Conservation (phyloP, 2,113 vertebrate genomes). For the Micromys minutus region DNA sequence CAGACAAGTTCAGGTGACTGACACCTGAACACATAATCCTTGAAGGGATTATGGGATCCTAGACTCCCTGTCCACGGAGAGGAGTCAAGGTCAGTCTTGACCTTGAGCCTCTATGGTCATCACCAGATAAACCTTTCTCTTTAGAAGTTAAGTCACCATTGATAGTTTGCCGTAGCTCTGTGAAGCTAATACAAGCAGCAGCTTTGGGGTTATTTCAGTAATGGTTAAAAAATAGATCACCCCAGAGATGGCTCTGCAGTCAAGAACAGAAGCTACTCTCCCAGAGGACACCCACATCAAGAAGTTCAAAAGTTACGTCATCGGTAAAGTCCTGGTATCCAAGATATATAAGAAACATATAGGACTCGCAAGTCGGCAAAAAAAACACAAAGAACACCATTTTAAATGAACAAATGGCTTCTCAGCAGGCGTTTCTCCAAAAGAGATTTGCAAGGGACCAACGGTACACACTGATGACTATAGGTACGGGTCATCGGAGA, state of each 20-base stretch:
- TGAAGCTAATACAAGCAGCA: background rate
- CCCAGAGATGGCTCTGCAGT: background rate
- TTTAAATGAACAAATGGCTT: background rate
- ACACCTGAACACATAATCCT: no score
- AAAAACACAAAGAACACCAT: background rate
- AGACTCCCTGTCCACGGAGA: background rate
- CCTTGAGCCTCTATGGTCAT: background rate
- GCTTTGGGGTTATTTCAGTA: background rate
- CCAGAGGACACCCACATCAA: background rate
- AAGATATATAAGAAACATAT: background rate
- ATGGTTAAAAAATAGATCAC: no score
- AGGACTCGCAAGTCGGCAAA: background rate
- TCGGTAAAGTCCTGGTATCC: background rate
- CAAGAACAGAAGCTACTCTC: background rate
- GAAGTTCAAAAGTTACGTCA: no score
- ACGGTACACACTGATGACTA: background rate
- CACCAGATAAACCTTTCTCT: background rate
- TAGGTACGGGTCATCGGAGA: no score
- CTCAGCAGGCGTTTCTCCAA: background rate
- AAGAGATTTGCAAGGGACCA: background rate
- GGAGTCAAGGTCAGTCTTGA: background rate
- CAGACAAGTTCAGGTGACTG: background rate
- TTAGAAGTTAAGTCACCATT: background rate
- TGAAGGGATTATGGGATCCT: background rate
- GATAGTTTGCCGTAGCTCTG: background rate